Evolutionary conservation across 2,113 vertebrate species (phyloP).

Genomic region (Ivindomyrus marchei): DNA sequence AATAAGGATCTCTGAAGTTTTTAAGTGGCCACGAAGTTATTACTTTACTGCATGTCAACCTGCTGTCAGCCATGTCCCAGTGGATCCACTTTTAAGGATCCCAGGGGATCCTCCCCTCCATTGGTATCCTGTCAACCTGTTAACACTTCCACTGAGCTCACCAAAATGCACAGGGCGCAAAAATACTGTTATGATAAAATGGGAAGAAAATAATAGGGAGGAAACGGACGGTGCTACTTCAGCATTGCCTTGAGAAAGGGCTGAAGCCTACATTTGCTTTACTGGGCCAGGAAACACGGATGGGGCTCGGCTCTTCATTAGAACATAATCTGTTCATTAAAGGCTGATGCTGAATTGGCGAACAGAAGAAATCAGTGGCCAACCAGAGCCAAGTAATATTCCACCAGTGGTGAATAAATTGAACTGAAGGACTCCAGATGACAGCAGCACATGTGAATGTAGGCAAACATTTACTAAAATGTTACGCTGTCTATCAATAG

Average conservation of each 20-base stretch:
- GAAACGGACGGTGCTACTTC: not conserved
- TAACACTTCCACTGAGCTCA: not conserved
- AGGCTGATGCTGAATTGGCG: conserved; percentile 5
- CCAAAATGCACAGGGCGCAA: not conserved
- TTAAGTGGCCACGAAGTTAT: not conserved
- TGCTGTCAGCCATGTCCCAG: not conserved
- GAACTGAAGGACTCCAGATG: not conserved
- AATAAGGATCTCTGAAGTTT: conserved; percentile 1
- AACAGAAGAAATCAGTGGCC: not conserved
- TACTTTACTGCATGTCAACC: not conserved
- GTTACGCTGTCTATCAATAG: not conserved
- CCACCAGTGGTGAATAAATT: not conserved
- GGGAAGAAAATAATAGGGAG: not conserved
- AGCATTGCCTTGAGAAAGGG: not conserved
- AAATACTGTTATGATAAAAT: not conserved
- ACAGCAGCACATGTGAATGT: not conserved
- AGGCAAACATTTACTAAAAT: not conserved
- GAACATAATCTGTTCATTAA: conserved; percentile 21
- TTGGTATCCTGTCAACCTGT: not conserved
- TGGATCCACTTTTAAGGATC: not conserved
- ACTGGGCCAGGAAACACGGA: conserved; percentile 9
- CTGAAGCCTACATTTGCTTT: not conserved
- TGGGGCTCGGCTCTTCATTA: conserved; percentile 11
- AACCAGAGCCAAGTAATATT: not conserved
- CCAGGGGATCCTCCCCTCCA: not conserved